Evolutionary conservation across 2,888 invertebrate genomes (phyloP), one percentile per base, ranked within the genome.

Genomic region (Fragum fragum): DNA sequence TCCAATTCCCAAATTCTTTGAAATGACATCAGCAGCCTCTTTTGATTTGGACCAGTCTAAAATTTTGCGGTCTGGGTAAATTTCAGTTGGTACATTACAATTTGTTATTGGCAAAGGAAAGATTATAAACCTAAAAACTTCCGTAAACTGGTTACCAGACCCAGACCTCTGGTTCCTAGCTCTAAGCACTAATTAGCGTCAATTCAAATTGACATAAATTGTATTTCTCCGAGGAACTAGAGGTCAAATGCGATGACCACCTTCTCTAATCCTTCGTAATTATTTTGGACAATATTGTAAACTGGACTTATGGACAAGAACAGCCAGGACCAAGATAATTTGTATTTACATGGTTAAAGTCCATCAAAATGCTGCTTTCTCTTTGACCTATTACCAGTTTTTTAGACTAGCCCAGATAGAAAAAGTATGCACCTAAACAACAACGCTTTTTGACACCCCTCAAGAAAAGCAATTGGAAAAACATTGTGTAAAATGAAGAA

Each of bases 151-250:
- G 57, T 57, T 21, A 18, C 53, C 6, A 53, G 21, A 7, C 53
- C 53, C n/a, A 11, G 18, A 53, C 53, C 57, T 32, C 66, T 66
- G 66, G 66, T 66, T 66, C 66, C 26, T 26, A 9, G 42, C 47
- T n/a, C 66, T 42, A 26, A 23, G 66, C 42, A 66, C 18, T 66
- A 66, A 66, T 66, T 66, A 66, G 42, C 36, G 66, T 66, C 66
- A 66, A 39, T 66, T 66, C 66, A 66, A 66, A 66, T 36, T 42
- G 66, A 66, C 66, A 66, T 42, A 66, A 66, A 66, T 66, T 66
- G 26, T 39, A 42, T 66, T 66, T 66, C 66, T 66, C 66, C 21
- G 36, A 36, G 66, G 66, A 66, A 26, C n/a, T 42, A 7, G 42
- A 18, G 66, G 66, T 32, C 26, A 32, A 42, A 26, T 23, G 16